Evolutionary conservation across 2,797 vertebrate genomes (phyloP).

Genomic region (Limnodromus scolopaceus): DNA sequence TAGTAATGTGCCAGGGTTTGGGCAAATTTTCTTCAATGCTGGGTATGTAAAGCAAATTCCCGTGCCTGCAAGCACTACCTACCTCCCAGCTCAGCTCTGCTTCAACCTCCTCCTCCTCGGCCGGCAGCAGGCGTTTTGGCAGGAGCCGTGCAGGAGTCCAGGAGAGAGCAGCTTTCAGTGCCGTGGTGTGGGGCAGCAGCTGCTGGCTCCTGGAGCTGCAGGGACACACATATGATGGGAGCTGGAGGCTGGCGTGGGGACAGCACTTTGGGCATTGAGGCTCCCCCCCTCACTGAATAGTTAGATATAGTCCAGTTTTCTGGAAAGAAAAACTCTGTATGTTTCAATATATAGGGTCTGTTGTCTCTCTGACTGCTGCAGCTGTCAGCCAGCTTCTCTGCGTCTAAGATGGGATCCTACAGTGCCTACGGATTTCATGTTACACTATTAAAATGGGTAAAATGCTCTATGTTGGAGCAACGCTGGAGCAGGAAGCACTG

Average conservation of each 20-base stretch:
- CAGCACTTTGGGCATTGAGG: not conserved
- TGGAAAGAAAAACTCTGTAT: not conserved
- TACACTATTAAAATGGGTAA: not conserved
- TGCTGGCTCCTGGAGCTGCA: not conserved
- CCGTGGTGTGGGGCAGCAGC: not conserved
- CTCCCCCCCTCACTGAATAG: not conserved
- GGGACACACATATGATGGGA: not conserved
- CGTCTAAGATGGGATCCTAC: not conserved
- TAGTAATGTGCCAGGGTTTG: not conserved
- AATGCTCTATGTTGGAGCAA: not conserved
- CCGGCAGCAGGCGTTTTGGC: rapidly evolving
- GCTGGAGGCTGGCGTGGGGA: not conserved
- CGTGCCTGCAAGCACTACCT: not conserved
- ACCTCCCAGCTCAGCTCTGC: not conserved
- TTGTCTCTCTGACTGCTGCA: not conserved
- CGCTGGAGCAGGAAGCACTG: not conserved
- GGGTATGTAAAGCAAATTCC: not conserved
- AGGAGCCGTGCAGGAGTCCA: not conserved
- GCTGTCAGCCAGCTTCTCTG: constrained; percentile 6
- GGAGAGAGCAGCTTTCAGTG: not conserved
- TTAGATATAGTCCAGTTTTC: not conserved
- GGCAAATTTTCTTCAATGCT: not conserved
- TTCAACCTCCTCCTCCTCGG: not conserved
- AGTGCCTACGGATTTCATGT: not conserved
- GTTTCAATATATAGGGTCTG: not conserved